Evolutionary conservation across 2,113 vertebrate genomes (phyloP), one percentile per base, ranked within the genome.

Genomic region (Nannospalax galili): DNA sequence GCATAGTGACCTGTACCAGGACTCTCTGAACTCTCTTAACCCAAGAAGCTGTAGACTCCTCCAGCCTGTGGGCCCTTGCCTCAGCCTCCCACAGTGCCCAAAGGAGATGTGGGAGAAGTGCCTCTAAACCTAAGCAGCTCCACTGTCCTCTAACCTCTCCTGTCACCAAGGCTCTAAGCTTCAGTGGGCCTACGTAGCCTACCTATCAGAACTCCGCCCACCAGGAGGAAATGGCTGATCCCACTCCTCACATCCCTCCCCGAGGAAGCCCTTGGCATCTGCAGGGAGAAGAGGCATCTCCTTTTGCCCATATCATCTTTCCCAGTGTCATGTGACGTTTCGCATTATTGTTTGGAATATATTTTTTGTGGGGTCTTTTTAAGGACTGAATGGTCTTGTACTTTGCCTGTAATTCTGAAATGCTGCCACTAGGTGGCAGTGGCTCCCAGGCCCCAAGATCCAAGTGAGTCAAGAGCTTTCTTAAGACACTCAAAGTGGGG

Each of bases 1-100:
- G n/a, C 20, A 26, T 5, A 98, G 98, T 98, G 98, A 96, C 98
- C 81, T 97, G 91, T 97, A 0, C 30, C 7, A 37, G 20, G 12
- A 15, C 37, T 26, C 32, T 37, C 15, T 30, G n/a, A 20, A 2
- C 24, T 82, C 32, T 17, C 42, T 78, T 28, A 15, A 58, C 20
- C 64, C 14, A 3, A 1, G 64, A 20, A 40, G 12, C 48, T 37
- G 19, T 3, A 15, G 14, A 7, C 30, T 26, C 69, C 7, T 37
- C 35, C 37, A 58, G 32, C 45, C 16, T 3, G 2, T 5, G 70
- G 42, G 58, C 35, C 20, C 69, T 56, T 16, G 4, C 4, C 45
- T 26, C 37, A 2, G 30, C 35, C 19, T 32, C n/a, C 75, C 19
- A 0, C 0, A 20, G 60, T 42, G 24, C 16, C 52, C 48, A 0